A percentile compares a stretch with the other conserved stretches of the same genome.
phyloP scores from a whole-genome alignment of 2,797 vertebrate species.

The Cyclura pinguis region DNA sequence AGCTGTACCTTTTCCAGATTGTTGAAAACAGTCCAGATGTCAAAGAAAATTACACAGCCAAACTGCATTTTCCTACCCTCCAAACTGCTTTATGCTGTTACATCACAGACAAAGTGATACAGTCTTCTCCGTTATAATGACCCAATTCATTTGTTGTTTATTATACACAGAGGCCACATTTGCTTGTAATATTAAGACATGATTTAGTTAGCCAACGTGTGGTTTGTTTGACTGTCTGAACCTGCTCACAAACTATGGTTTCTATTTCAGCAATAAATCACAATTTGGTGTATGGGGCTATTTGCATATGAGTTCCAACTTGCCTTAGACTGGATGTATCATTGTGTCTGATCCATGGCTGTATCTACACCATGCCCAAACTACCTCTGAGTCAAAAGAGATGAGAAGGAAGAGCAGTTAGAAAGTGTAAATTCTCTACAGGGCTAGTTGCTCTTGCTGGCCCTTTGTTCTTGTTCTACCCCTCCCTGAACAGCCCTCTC shows the following conservation, averaged over 20 bases:
- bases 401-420: no score
- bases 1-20: not conserved
- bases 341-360: not conserved
- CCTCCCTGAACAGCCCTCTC: not conserved
- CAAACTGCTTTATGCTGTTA: not conserved
- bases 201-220: not conserved
- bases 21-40: not conserved
- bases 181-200: not conserved
- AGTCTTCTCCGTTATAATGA: not conserved
- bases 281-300: not conserved
- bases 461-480: not conserved
- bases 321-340: not conserved
- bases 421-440: no score
- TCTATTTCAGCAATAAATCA: not conserved
- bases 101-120: not conserved
- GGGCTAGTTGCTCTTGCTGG: no score
- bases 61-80: not conserved
- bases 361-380: not conserved
- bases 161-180: not conserved
- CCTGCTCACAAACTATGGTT: not conserved
- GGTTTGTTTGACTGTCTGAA: not conserved
- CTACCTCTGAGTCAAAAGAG: not conserved
- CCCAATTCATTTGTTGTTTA: not conserved
- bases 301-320: not conserved
- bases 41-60: not conserved